phyloP scores from a whole-genome alignment of 2,888 invertebrate genomes.

The Agrypnus murinus region DNA sequence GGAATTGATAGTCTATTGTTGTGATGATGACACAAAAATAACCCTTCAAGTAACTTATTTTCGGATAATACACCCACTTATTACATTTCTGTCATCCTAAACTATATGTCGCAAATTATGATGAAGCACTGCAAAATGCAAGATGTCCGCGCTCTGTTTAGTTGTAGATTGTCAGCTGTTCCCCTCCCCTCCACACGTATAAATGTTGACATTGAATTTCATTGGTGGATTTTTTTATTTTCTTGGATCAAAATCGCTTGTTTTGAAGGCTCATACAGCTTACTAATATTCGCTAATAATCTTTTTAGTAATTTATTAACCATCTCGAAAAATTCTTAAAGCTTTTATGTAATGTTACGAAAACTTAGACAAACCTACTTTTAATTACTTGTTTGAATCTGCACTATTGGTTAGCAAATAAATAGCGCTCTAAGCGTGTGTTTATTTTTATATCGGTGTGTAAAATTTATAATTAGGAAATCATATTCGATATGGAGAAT shows the following conservation, averaged over 20 bases:
- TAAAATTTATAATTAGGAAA: too few relatives aligned
- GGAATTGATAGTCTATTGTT: conserved; percentile 58
- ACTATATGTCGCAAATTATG: conserved; percentile 59
- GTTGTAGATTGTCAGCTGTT: conserved; percentile 70
- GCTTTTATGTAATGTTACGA: not conserved
- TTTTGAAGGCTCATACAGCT: conserved; percentile 37
- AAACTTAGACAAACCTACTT: too few relatives aligned
- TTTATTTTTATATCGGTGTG: too few relatives aligned
- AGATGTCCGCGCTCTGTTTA: conserved; percentile 68
- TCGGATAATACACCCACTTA: conserved; percentile 60
- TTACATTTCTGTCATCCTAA: conserved; percentile 68
- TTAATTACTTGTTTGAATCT: too few relatives aligned
- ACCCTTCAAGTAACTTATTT: conserved; percentile 57
- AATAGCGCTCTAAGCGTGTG: too few relatives aligned
- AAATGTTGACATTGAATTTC: conserved; percentile 58
- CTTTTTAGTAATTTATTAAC: too few relatives aligned
- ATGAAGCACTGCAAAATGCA: conserved; percentile 62
- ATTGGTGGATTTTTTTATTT: conserved; percentile 60
- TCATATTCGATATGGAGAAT: too few relatives aligned
- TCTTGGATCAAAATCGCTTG: conserved; percentile 44
- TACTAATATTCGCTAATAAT: conserved; percentile 23
- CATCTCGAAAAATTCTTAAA: conserved; percentile 16
- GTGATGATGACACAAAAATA: conserved; percentile 59
- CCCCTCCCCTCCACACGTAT: conserved; percentile 63
- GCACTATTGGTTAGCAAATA: too few relatives aligned